Base-by-base conservation (phyloP, 1,140 invertebrate species). In the Cyclargus thomasi region DNA sequence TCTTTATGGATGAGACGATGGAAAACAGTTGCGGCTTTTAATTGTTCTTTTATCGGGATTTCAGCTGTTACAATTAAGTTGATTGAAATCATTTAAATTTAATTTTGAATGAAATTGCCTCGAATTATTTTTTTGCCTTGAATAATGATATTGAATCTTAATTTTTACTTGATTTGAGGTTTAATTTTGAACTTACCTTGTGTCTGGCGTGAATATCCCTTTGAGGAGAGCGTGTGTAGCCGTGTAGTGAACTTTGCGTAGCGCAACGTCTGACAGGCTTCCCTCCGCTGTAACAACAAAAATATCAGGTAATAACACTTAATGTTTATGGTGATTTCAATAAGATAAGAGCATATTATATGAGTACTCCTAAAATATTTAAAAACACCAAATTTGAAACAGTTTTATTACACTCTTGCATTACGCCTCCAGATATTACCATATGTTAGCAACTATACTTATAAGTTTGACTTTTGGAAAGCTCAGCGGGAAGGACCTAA, bases 261-360 rank as follows among this genome's bases (percentile, higher is more conserved):
- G 78, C 74, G 95, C 95, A 92, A 97, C 96, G 77, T 94, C 94
- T 69, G 94, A 95, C 86, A 97, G 94, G 92, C 97, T 95, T 77
- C 95, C 95, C 92, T 96, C 95, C 87, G 96, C 96, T 97, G 93
- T 57, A 95, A 94, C 78, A 90, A 90, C 85, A 57, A 66, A 22
- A 35, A 7, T 36, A 0, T 35, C 3, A 10, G n/a, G 22, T 63
- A 7, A 63, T 6, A 4, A 39, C 36, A 47, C 8, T 5, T 5
- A 5, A 35, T 35, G 8, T 35, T 35, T 8, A 35, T 35, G 29
- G n/a, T n/a, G n/a, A n/a, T n/a, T n/a, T n/a, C n/a, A n/a, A n/a
- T n/a, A n/a, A n/a, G n/a, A n/a, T n/a, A n/a, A n/a, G n/a, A n/a
- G n/a, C n/a, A n/a, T n/a, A n/a, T n/a, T n/a, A 23, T 23, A 23